These are phyloP conservation scores for Metridium senile DNA, from an alignment of 92 coral and sea anemone species.

Conservation along the genomic window DNA sequence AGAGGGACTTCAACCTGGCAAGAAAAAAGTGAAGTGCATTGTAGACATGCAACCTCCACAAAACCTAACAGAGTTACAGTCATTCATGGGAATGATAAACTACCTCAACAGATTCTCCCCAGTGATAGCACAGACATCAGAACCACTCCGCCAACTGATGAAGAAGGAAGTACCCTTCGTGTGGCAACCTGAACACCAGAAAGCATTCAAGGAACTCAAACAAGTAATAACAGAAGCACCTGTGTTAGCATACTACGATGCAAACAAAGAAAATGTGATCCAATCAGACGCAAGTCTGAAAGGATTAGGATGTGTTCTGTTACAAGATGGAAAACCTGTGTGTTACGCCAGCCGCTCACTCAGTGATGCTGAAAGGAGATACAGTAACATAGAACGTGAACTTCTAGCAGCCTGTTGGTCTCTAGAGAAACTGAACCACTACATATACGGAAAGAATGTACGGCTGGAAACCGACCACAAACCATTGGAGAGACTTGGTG, in stretches of 20 bases:
- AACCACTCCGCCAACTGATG: conserved; percentile 19
- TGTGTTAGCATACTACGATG: conserved; percentile 22
- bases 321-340: conserved; percentile 56
- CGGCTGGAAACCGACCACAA: conserved; percentile 53
- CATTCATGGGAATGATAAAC: conserved; percentile 56
- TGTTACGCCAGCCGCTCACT: conserved; percentile 56
- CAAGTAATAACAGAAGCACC: conserved; percentile 27
- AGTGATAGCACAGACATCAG: conserved; percentile 17
- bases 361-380: conserved; percentile 47
- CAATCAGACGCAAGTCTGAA: conserved; percentile 45
- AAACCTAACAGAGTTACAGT: conserved; percentile 52
- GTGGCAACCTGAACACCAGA: conserved; percentile 49
- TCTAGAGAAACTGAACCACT: conserved; percentile 56
- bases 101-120: conserved; percentile 41
- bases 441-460: conserved; percentile 56
- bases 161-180: conserved; percentile 36
- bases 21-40: conserved; percentile 20
- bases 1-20: conserved; percentile 36
- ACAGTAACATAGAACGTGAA: conserved; percentile 62
- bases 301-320: conserved; percentile 56
- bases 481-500: conserved; percentile 48
- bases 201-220: conserved; percentile 41
- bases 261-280: conserved; percentile 32
- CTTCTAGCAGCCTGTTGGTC: conserved; percentile 64
- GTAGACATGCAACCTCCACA: conserved; percentile 53